phyloP scores from a whole-genome alignment of 2,797 vertebrate species.

The Pangasius macronema region DNA sequence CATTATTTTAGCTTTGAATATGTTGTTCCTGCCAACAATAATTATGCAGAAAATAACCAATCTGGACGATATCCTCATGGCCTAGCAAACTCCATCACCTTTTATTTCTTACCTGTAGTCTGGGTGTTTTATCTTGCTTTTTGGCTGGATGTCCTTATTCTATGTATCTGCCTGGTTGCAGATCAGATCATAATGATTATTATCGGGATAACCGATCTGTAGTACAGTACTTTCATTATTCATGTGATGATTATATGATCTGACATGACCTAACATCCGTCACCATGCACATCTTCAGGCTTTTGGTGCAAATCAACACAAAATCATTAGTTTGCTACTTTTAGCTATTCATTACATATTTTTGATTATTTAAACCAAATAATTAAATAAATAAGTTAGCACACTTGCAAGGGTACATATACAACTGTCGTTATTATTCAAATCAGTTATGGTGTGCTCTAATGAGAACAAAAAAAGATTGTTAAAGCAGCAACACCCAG shows the following conservation, averaged over 20 bases:
- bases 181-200: too few species aligned
- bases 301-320: neutral
- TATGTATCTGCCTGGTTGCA: neutral
- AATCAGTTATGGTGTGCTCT: neutral
- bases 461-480: neutral
- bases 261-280: neutral
- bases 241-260: too few species aligned
- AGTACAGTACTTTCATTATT: too few species aligned
- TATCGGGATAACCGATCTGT: too few species aligned
- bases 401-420: neutral
- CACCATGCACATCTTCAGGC: neutral
- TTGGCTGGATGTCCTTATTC: neutral
- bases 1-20: constrained; percentile 1
- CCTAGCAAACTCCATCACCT: neutral
- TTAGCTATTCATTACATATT: neutral
- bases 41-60: neutral
- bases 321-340: neutral
- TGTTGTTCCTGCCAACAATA: constrained; percentile 5
- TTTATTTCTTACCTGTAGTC: neutral
- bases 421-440: neutral
- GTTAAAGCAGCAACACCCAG: constrained; percentile 5
- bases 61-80: neutral
- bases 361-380: neutral
- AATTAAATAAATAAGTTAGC: neutral
- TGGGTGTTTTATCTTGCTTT: neutral